Evolutionary conservation across 2,888 invertebrate genomes (phyloP).

Genomic region (Troides aeacus): DNA sequence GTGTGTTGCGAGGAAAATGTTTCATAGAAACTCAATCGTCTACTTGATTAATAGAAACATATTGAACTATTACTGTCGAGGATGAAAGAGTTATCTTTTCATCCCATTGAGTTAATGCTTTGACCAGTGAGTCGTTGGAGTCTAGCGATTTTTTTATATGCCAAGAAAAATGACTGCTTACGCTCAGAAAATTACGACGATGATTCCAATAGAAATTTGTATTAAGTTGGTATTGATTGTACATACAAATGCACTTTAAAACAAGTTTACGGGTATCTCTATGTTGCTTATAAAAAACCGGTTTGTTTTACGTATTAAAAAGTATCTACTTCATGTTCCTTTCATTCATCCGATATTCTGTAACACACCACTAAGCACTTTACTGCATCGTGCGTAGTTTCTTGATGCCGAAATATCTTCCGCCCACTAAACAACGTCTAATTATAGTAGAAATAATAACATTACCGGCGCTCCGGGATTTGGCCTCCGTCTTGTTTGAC

Average conservation of each 20-base stretch:
- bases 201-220: background rate
- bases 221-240: too few relatives aligned
- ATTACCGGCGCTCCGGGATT: constrained; percentile 44
- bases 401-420: constrained; percentile 46
- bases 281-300: background rate
- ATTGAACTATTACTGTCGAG: too few relatives aligned
- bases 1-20: too few relatives aligned
- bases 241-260: background rate
- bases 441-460: constrained; percentile 44
- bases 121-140: too few relatives aligned
- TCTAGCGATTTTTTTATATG: too few relatives aligned
- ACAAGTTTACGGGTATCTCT: background rate
- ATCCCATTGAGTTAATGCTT: too few relatives aligned
- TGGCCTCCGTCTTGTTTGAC: constrained; percentile 45
- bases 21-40: too few relatives aligned
- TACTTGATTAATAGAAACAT: too few relatives aligned
- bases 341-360: constrained; percentile 35
- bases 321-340: constrained; percentile 16
- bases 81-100: too few relatives aligned
- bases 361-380: constrained; percentile 35
- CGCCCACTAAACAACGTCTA: constrained; percentile 51
- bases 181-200: background rate
- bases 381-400: constrained; percentile 37
- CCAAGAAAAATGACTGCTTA: background rate
- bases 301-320: background rate